Percentiles rank a stretch among this genome's conserved stretches.
Evolutionary conservation across 2,888 invertebrate genomes (phyloP).

Genomic region (Fragum sueziense): DNA sequence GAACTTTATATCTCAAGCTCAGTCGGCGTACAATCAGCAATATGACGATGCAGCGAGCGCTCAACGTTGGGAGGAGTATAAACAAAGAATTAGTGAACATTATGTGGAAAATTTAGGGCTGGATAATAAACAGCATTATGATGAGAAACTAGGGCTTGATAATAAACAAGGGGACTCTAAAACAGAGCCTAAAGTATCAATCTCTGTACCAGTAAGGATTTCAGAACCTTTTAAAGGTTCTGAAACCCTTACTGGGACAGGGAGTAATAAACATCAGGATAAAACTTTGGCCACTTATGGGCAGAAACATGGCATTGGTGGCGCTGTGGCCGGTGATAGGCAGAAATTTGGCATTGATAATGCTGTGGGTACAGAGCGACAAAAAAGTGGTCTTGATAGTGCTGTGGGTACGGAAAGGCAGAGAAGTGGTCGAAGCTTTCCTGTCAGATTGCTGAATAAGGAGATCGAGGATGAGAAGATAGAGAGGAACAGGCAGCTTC

Average conservation of each 20-base stretch:
- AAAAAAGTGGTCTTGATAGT: background rate
- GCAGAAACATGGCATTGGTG: background rate
- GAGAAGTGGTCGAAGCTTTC: slow-evolving; percentile 42
- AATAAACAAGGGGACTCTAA: background rate
- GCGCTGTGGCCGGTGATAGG: background rate
- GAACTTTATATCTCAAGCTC: slow-evolving; percentile 39
- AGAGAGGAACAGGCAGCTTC: background rate
- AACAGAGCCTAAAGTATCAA: too few species aligned
- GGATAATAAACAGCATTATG: slow-evolving; percentile 32
- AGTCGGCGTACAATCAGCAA: slow-evolving; percentile 52
- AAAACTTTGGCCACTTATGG: background rate
- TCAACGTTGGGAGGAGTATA: slow-evolving; percentile 53
- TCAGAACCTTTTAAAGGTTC: too few species aligned
- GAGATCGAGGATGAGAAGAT: slow-evolving; percentile 39
- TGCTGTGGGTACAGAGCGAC: background rate
- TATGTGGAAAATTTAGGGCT: slow-evolving; percentile 34
- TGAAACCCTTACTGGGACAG: too few species aligned
- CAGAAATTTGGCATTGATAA: background rate
- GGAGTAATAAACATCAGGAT: background rate
- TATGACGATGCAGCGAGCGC: slow-evolving; percentile 57
- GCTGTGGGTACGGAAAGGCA: background rate
- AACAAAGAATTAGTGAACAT: slow-evolving; percentile 46
- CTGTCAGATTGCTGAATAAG: slow-evolving; percentile 51
- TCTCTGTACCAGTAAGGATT: too few species aligned
- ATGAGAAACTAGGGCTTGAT: slow-evolving; percentile 15